A percentile compares a stretch with the other conserved stretches of the same genome.
phyloP scores from a whole-genome alignment of 2,113 vertebrate genomes.

The Aegotheles bennettii region DNA sequence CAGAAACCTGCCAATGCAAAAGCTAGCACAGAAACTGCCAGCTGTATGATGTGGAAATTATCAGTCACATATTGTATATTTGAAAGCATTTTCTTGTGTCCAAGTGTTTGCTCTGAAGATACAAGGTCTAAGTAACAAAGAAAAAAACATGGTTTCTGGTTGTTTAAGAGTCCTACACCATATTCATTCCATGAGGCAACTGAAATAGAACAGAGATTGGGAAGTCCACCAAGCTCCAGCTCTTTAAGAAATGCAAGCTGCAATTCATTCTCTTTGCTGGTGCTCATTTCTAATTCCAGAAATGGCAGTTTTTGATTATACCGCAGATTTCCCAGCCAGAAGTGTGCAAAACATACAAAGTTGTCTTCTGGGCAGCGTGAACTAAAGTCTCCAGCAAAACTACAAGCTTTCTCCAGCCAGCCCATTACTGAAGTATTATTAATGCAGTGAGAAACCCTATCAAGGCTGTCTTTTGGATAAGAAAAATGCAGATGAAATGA shows the following conservation, averaged over 20 bases:
- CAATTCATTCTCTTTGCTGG: not conserved
- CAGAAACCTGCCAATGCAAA: conserved; percentile 48
- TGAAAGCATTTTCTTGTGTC: conserved; percentile 20
- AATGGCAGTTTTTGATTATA: not conserved
- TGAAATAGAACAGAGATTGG: not conserved
- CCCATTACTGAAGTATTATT: not conserved
- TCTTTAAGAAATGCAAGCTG: not conserved
- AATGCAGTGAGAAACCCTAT: not conserved
- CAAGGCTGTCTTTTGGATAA: not conserved
- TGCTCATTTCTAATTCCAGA: conserved; percentile 11
- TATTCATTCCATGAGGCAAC: not conserved
- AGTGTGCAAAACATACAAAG: conserved; percentile 38
- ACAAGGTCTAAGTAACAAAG: not conserved
- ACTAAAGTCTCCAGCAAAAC: not conserved
- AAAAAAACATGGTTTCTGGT: not conserved
- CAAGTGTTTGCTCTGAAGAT: conserved; percentile 21
- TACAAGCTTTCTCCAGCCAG: not conserved
- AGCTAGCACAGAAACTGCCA: conserved; percentile 18
- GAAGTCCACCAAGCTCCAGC: not conserved
- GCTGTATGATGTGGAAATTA: not conserved
- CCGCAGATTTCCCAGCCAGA: conserved; percentile 20
- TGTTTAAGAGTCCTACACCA: not conserved
- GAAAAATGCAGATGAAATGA: not conserved
- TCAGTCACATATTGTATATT: not conserved
- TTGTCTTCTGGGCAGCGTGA: not conserved